Evolutionary conservation across 2,797 vertebrate genomes (phyloP).

Genomic region (Pangasius djambal): DNA sequence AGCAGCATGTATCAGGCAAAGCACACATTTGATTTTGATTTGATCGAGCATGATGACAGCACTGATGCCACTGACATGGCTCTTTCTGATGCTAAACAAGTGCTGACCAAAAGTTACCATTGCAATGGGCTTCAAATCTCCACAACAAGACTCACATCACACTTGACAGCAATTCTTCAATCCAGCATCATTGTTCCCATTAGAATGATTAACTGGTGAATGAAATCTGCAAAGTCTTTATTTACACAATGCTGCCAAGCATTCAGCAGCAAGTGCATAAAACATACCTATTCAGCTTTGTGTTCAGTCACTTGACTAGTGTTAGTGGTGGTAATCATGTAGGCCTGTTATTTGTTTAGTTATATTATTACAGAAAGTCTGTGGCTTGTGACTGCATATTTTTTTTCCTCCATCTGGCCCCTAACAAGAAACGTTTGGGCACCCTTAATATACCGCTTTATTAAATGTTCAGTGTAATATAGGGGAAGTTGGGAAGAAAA

Average conservation of each 20-base stretch:
- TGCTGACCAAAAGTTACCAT: background rate
- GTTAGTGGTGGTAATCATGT: background rate
- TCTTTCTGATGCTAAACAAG: background rate
- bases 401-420: background rate
- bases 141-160: background rate
- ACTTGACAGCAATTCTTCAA: conserved; percentile 5
- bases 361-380: background rate
- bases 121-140: background rate
- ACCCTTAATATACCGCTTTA: background rate
- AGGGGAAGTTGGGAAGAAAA: conserved; percentile 4
- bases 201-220: conserved; percentile 4
- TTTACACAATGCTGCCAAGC: background rate
- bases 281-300: background rate
- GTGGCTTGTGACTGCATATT: background rate
- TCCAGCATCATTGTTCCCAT: background rate
- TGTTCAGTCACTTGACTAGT: background rate
- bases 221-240: background rate
- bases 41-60: background rate
- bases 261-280: background rate
- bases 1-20: background rate
- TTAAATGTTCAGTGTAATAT: conserved; percentile 2
- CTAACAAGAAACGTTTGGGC: background rate
- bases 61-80: background rate
- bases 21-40: background rate
- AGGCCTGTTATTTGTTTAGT: conserved; percentile 13